Percentiles rank a stretch among this genome's conserved stretches.
These are phyloP conservation scores for Drosophila varians DNA, from an alignment of 1,140 invertebrate species.

Conservation along the genomic window DNA sequence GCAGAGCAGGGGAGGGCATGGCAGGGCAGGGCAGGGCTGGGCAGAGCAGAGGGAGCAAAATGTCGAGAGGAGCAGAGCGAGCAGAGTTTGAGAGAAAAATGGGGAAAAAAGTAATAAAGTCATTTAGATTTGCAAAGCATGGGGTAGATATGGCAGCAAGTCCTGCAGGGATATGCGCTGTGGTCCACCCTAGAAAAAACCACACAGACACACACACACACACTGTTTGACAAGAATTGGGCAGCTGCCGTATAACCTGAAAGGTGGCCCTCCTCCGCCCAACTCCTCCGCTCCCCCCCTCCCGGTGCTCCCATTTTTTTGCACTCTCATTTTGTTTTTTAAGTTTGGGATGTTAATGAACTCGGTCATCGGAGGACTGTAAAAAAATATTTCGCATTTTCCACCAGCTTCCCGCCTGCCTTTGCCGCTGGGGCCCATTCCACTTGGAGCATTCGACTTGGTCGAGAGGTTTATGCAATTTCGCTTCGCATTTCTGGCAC, in stretches of 20 bases:
- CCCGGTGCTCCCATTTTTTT: slow-evolving; percentile 4
- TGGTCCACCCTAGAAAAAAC: slow-evolving; percentile 22
- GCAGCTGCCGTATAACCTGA: slow-evolving; percentile 48
- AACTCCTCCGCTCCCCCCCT: no score
- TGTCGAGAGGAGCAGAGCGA: slow-evolving; percentile 43
- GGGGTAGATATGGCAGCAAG: slow-evolving; percentile 74
- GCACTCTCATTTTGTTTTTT: slow-evolving; percentile 39
- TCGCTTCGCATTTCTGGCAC: slow-evolving; percentile 78
- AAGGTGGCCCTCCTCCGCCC: neutral
- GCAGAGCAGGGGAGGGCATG: slow-evolving; percentile 7
- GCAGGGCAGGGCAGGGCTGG: no score
- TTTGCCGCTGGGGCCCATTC: neutral
- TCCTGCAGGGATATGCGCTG: slow-evolving; percentile 22
- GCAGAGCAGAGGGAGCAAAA: slow-evolving; percentile 21
- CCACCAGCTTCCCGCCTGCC: neutral
- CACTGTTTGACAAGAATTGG: slow-evolving; percentile 60
- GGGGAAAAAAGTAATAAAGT: slow-evolving; percentile 76
- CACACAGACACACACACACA: neutral
- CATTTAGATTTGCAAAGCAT: slow-evolving; percentile 77
- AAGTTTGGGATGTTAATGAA: slow-evolving; percentile 74
- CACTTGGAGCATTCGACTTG: slow-evolving; percentile 39
- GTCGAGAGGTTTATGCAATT: slow-evolving; percentile 78
- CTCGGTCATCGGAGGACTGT: slow-evolving; percentile 54
- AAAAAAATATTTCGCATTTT: slow-evolving; percentile 41
- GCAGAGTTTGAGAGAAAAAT: slow-evolving; percentile 38